Evolutionary conservation across 2,888 invertebrate species (phyloP).

Genomic region (Carcina quercana): DNA sequence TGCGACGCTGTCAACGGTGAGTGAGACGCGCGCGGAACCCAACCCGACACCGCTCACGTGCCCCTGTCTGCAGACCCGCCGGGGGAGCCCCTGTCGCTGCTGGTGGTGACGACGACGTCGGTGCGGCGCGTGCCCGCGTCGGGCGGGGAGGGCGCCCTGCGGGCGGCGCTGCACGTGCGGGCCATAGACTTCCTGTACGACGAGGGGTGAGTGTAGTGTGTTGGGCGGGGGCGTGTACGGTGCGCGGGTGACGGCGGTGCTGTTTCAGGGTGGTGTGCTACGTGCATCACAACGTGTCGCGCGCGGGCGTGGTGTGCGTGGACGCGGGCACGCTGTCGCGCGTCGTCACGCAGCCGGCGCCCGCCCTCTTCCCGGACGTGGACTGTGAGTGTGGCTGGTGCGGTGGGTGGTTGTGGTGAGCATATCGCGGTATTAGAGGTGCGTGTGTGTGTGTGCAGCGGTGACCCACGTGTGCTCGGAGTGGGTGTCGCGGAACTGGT

Average conservation of each 20-base stretch:
- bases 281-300: constrained; percentile 78
- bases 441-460: constrained; percentile 54
- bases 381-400: constrained; percentile 65
- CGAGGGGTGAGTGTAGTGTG: constrained; percentile 44
- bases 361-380: constrained; percentile 77
- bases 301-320: constrained; percentile 76
- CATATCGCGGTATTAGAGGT: background rate
- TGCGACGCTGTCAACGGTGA: constrained; percentile 83
- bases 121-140: constrained; percentile 72
- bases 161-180: constrained; percentile 48
- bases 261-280: constrained; percentile 45
- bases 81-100: constrained; percentile 76
- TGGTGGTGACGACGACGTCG: constrained; percentile 80
- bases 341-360: constrained; percentile 73
- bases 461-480: constrained; percentile 86
- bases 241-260: background rate
- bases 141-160: constrained; percentile 2
- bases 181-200: constrained; percentile 53
- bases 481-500: constrained; percentile 92
- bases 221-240: background rate
- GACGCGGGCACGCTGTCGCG: constrained; percentile 76
- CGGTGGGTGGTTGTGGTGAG: background rate
- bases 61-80: constrained; percentile 72
- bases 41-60: background rate
- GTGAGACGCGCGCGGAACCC: background rate